Percentiles rank a stretch among this genome's conserved stretches.
Evolutionary conservation across 2,888 invertebrate species (phyloP).

Genomic region (Lysandra bellargus): DNA sequence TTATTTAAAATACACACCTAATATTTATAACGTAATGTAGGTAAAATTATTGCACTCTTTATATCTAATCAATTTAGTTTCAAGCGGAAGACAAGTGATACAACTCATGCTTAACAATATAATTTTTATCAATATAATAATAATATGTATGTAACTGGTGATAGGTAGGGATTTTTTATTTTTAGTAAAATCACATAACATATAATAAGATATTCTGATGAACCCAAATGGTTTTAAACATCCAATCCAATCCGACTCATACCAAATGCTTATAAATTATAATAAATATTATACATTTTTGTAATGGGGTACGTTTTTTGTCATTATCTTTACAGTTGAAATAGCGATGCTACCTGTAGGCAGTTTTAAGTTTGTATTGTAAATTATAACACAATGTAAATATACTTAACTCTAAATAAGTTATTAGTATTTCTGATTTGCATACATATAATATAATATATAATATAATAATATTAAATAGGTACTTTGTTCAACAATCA

Average conservation of each 20-base stretch:
- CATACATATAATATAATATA: not conserved
- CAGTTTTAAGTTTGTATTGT: not conserved
- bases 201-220: not conserved
- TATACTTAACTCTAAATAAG: not conserved
- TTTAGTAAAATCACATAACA: not conserved
- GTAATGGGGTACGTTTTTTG: not conserved
- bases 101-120: conserved; percentile 5
- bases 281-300: not conserved
- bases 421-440: not conserved
- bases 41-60: conserved; percentile 70
- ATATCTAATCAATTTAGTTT: conserved; percentile 44
- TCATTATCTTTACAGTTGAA: not conserved
- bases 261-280: not conserved
- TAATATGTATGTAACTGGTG: not conserved
- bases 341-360: not conserved
- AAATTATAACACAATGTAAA: not conserved
- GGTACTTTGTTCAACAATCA: conserved; percentile 1
- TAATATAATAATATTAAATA: not conserved
- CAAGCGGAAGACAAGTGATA: conserved; percentile 30
- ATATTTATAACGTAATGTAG: conserved; percentile 68
- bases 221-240: not conserved
- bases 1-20: conserved; percentile 79
- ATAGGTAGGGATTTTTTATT: not conserved
- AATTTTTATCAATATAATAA: not conserved
- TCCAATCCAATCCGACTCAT: not conserved